Conservation (phyloP, 2,797 vertebrate genomes). For the Chaetophractus vellerosus region DNA sequence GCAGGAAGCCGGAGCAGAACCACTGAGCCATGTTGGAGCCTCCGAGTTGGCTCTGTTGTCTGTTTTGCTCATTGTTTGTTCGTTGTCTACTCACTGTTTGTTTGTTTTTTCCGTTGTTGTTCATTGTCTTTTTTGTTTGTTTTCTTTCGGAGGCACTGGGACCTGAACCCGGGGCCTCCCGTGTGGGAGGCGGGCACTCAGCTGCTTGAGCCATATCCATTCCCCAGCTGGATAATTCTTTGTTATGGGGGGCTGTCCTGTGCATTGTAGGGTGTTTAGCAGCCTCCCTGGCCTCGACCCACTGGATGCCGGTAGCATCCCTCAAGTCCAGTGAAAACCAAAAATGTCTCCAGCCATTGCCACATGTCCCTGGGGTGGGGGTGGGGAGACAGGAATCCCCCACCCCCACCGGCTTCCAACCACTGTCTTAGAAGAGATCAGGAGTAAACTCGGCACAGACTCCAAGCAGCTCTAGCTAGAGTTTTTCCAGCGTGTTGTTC, state of each 20-base stretch:
- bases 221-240: background rate
- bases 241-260: background rate
- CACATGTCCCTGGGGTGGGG: background rate
- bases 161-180: too few relatives aligned
- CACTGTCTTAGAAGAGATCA: background rate
- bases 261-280: background rate
- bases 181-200: too few relatives aligned
- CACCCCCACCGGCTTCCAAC: background rate
- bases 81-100: too few relatives aligned
- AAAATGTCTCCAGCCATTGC: background rate
- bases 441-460: background rate
- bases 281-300: background rate
- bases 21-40: too few relatives aligned
- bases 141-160: too few relatives aligned
- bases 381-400: background rate
- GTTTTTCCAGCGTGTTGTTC: slow-evolving; percentile 60
- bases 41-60: too few relatives aligned
- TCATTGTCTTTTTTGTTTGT: too few relatives aligned
- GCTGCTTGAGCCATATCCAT: too few relatives aligned
- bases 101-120: too few relatives aligned
- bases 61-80: too few relatives aligned
- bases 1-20: too few relatives aligned
- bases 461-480: slow-evolving; percentile 1
- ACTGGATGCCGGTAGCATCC: background rate
- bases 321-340: background rate